Percentiles rank a stretch among this genome's conserved stretches.
phyloP scores from a whole-genome alignment of 2,888 invertebrate genomes.

The Gibbula magus region DNA sequence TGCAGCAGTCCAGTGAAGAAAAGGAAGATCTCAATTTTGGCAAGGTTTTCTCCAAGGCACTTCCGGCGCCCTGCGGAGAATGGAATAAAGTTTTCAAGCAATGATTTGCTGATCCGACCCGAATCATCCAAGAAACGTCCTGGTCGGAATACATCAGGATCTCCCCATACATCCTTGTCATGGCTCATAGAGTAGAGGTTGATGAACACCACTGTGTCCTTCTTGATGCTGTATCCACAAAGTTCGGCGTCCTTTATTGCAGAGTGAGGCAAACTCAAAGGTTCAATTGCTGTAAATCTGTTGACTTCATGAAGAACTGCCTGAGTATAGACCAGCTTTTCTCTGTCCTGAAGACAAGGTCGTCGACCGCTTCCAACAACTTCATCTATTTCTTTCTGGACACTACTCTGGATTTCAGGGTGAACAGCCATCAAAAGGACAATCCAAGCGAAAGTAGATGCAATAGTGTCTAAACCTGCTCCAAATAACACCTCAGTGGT shows the following conservation, averaged over 20 bases:
- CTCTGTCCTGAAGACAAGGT: no score
- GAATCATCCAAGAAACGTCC: constrained; percentile 33
- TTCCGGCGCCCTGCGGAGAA: constrained; percentile 53
- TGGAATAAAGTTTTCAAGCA: constrained; percentile 39
- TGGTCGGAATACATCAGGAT: constrained; percentile 37
- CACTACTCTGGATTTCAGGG: constrained; percentile 42
- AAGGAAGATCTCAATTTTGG: no score
- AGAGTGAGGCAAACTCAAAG: constrained; percentile 53
- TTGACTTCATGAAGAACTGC: constrained; percentile 49
- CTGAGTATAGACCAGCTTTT: constrained; percentile 49
- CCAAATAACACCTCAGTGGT: constrained; percentile 44
- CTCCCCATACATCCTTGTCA: no score
- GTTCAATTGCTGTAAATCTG: no score
- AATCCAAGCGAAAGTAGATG: constrained; percentile 44
- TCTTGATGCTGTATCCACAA: no score
- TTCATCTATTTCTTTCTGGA: constrained; percentile 56
- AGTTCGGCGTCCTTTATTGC: constrained; percentile 40
- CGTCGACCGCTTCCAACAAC: no score
- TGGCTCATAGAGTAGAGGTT: no score
- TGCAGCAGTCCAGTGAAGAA: no score
- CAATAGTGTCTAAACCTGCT: constrained; percentile 56
- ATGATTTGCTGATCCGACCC: no score
- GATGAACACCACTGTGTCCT: no score
- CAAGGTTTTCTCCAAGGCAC: no score
- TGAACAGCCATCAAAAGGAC: constrained; percentile 49